Conservation (phyloP, 2,888 invertebrate species). For the Oxystoma pomonae region DNA sequence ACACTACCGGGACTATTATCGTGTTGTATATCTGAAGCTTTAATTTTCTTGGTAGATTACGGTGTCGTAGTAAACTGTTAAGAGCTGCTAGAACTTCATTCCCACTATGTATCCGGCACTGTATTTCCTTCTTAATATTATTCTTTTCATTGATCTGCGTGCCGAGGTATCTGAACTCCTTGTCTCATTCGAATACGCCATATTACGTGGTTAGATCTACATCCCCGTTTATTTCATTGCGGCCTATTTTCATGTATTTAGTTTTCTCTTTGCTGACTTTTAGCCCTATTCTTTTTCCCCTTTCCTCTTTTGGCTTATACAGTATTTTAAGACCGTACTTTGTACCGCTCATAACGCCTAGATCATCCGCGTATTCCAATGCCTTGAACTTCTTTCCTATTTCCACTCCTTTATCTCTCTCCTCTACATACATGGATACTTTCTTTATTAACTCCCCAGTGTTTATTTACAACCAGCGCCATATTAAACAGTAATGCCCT, state of each 20-base stretch:
- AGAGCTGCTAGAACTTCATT: slow-evolving; percentile 1
- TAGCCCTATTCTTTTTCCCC: background rate
- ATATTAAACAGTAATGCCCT: background rate
- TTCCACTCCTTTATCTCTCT: background rate
- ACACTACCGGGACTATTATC: background rate
- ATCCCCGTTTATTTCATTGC: background rate
- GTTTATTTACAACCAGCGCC: too few species aligned
- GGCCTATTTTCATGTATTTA: slow-evolving; percentile 1
- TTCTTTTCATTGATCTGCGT: background rate
- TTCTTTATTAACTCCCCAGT: too few species aligned
- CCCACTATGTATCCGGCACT: background rate
- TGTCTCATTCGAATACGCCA: background rate
- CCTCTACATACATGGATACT: background rate
- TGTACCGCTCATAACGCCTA: slow-evolving; percentile 1
- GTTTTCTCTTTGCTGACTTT: slow-evolving; percentile 1
- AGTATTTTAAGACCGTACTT: background rate
- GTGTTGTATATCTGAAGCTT: background rate
- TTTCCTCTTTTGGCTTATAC: background rate
- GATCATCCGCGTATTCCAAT: background rate
- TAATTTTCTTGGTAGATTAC: background rate
- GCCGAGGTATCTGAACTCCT: slow-evolving; percentile 1
- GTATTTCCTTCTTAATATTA: background rate
- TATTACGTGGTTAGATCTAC: background rate
- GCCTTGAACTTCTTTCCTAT: background rate
- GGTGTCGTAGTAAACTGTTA: background rate